Evolutionary conservation across 2,113 vertebrate genomes (phyloP), one percentile per base, ranked within the genome.

Genomic region (Montifringilla adamsi): DNA sequence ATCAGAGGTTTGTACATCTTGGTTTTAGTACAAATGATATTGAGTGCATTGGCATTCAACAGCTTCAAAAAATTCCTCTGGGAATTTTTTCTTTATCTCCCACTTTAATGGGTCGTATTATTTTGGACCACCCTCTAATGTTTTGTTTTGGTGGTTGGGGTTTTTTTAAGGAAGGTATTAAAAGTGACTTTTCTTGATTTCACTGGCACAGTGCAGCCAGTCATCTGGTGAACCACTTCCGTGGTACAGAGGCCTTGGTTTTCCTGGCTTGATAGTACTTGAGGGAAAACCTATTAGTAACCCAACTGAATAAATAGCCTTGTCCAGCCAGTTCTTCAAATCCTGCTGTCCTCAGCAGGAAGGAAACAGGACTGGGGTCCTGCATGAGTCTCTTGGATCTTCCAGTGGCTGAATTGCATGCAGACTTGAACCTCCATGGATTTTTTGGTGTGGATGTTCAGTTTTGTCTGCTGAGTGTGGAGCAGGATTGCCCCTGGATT

Each of bases 211-310:
- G 41, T 73, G 59, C 69, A 82, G n/a, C 39, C 56, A 55, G 35
- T 84, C 53, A 31, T 90, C 60, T 73, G 85, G 89, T 91, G 67
- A 94, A 58, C 95, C 67, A 62, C 74, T 80, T 86, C 93, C 9
- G 16, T 90, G 68, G 52, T 66, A 39, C 64, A 58, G 66, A 70
- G 86, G 41, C 23, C 37, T 80, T 39, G 50, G 46, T 69, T 95
- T 79, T 73, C 75, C 87, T 91, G 55, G 31, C 58, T 46, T 63
- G 58, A 80, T 58, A 74, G 72, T 23, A 76, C 18, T 85, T 93
- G 87, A 78, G 87, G 80, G 56, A 87, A 37, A 30, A 28, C 60
- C 60, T 90, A 52, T 79, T 60, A 93, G 79, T 68, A 63, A 72
- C 67, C 72, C 58, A 21, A 67, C 30, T 30, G 62, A 94, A 89